These are phyloP conservation scores for Lasioglossum baleicum DNA, from an alignment of 1,140 invertebrate genomes.

Conservation along the genomic window DNA sequence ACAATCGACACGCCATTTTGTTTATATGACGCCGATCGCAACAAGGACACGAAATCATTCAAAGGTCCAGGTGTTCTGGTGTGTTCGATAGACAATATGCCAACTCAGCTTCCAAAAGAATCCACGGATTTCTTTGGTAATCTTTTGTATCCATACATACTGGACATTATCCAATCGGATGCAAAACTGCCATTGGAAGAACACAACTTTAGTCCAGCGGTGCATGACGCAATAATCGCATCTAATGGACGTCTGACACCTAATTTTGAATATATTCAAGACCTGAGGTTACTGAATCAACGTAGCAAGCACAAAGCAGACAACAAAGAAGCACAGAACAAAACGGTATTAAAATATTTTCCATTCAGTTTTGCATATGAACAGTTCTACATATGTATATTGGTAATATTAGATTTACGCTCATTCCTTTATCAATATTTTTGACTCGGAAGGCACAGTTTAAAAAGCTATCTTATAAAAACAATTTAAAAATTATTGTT, in stretches of 20 bases:
- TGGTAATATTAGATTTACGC: too few relatives aligned
- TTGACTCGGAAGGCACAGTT: too few relatives aligned
- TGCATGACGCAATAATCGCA: constrained; percentile 95
- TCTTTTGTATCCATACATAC: constrained; percentile 92
- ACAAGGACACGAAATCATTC: constrained; percentile 98
- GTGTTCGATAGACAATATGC: constrained; percentile 99
- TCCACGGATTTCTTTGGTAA: constrained; percentile 99
- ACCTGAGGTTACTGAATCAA: constrained; percentile 84
- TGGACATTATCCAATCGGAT: constrained; percentile 95
- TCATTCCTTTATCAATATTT: too few relatives aligned
- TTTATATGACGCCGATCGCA: constrained; percentile 98
- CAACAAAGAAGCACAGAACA: constrained; percentile 58
- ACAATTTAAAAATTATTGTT: too few relatives aligned
- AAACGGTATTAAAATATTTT: constrained; percentile 46
- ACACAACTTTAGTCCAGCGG: constrained; percentile 88
- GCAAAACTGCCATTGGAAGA: constrained; percentile 91
- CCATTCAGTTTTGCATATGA: too few relatives aligned
- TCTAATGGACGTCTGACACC: constrained; percentile 96
- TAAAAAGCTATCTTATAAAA: too few relatives aligned
- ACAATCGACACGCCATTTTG: constrained; percentile 99
- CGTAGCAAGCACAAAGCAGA: constrained; percentile 76
- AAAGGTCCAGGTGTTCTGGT: constrained; percentile 98
- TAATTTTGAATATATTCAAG: constrained; percentile 96
- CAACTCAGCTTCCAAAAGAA: constrained; percentile 97
- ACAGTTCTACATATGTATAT: too few relatives aligned